phyloP scores from a whole-genome alignment of 2,797 vertebrate species.

The Ataeniobius toweri region DNA sequence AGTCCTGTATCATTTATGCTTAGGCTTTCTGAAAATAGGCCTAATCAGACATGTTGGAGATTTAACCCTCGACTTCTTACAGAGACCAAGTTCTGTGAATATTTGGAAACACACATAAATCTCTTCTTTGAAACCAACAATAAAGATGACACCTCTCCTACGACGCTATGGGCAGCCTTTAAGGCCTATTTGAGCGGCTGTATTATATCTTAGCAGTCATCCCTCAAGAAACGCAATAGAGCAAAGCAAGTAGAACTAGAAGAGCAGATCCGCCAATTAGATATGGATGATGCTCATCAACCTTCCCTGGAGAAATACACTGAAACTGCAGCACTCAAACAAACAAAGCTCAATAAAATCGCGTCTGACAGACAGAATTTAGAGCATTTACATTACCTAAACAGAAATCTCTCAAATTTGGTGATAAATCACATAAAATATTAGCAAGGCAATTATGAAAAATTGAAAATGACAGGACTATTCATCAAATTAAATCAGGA shows the following conservation, averaged over 20 bases:
- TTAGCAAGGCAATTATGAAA: background rate
- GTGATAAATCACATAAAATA: slow-evolving; percentile 2
- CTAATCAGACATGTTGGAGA: background rate
- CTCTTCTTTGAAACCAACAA: background rate
- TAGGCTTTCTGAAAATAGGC: background rate
- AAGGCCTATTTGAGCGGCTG: background rate
- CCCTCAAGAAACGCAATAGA: background rate
- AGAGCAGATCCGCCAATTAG: background rate
- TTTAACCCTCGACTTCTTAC: background rate
- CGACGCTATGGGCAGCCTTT: background rate
- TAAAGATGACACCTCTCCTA: background rate
- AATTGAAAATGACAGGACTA: background rate
- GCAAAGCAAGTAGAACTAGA: background rate
- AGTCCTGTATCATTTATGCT: background rate
- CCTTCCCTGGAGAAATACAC: background rate
- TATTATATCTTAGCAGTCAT: background rate
- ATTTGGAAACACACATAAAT: background rate
- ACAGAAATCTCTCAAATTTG: background rate
- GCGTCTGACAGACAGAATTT: background rate
- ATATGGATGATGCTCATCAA: background rate
- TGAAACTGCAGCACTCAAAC: background rate
- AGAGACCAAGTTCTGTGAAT: background rate
- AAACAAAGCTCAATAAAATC: background rate
- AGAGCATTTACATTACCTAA: background rate
- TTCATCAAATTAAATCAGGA: background rate